Percentiles rank a stretch among this genome's conserved stretches.
Evolutionary conservation across 2,113 vertebrate genomes (phyloP).

Genomic region (Megaptera novaeangliae): DNA sequence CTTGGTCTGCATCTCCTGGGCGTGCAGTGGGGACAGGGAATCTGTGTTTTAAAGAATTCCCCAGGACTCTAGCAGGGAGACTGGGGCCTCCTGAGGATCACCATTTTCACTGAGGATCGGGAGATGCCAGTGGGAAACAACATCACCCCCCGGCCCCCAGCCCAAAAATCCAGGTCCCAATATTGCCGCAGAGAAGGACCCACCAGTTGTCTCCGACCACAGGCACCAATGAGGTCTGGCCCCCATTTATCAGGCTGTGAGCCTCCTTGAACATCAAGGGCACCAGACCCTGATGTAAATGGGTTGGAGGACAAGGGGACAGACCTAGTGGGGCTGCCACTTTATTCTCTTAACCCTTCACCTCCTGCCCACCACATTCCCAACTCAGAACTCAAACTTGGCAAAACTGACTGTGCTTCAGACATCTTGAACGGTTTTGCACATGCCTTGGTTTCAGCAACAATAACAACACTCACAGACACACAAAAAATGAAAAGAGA

Average conservation of each 20-base stretch:
- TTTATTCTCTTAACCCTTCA: not conserved
- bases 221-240: too few species aligned
- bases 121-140: not conserved
- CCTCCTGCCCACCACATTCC: not conserved
- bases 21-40: not conserved
- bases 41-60: not conserved
- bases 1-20: not conserved
- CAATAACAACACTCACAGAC: not conserved
- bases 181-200: too few species aligned
- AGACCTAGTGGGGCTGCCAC: not conserved
- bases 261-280: not conserved
- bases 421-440: conserved; percentile 45
- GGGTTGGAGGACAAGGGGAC: not conserved
- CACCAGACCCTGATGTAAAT: not conserved
- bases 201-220: too few species aligned
- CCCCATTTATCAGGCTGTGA: not conserved
- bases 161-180: not conserved
- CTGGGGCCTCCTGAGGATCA: not conserved
- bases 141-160: not conserved
- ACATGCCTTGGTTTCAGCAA: not conserved
- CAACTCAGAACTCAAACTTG: not conserved
- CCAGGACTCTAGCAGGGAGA: not conserved
- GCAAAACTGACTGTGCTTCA: not conserved
- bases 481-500: conserved; percentile 18
- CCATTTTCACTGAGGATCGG: not conserved